Evolutionary conservation across 37 sponge, comb jelly and placozoan species (phyloP).

Genomic region (Spongilla lacustris): DNA sequence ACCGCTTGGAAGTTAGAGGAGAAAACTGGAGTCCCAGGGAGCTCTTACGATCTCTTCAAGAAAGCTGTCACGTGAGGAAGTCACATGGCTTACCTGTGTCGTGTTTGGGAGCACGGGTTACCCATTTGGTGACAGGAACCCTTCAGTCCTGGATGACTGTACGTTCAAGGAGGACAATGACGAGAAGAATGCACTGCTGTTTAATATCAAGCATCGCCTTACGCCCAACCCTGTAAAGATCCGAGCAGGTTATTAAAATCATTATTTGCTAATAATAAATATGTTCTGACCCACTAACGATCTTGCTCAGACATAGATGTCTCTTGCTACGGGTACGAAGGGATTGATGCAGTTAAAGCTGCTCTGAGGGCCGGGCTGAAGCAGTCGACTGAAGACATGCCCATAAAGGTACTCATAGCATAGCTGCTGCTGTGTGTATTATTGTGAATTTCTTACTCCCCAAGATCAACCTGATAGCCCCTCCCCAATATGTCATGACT

Average conservation of each 20-base stretch:
- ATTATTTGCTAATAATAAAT: background rate
- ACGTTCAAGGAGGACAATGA: constrained; percentile 43
- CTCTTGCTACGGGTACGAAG: constrained; percentile 96
- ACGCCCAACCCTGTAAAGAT: constrained; percentile 97
- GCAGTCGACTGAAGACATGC: constrained; percentile 85
- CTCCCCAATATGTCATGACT: constrained; percentile 95
- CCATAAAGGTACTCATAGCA: constrained; percentile 41
- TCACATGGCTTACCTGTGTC: background rate
- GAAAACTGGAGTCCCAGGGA: constrained; percentile 72
- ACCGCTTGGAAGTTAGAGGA: constrained; percentile 96
- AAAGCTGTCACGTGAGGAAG: constrained; percentile 78
- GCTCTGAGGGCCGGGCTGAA: constrained; percentile 85
- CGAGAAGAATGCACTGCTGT: constrained; percentile 73
- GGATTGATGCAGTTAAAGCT: constrained; percentile 95
- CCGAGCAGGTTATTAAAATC: constrained; percentile 71
- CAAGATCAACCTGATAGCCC: constrained; percentile 97
- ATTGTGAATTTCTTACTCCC: background rate
- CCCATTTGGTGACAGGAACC: constrained; percentile 35
- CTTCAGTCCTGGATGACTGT: constrained; percentile 57
- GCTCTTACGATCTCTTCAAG: constrained; percentile 93
- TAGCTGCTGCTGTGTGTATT: background rate
- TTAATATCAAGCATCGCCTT: constrained; percentile 87
- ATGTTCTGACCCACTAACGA: no score
- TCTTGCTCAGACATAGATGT: constrained; percentile 83
- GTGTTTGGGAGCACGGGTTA: background rate